Evolutionary conservation across 2,797 vertebrate species (phyloP), one percentile per base, ranked within the genome.

Genomic region (Bovichtus diacanthus): DNA sequence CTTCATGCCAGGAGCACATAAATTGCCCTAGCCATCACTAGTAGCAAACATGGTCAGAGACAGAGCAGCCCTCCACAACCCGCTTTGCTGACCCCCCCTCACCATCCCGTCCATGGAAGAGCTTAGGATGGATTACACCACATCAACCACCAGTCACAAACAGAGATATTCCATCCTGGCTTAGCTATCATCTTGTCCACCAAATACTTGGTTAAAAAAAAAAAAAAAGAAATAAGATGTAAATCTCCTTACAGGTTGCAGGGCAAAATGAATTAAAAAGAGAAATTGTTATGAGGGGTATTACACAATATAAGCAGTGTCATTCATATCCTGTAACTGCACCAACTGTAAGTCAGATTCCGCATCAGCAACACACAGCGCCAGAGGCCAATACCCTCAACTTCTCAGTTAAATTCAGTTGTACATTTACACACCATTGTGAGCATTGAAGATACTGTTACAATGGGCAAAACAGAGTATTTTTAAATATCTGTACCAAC

Each of bases 41-140:
- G 23, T 47, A 29, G 44, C 55, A 2, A 65, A 25, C 67, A 21
- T 1, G 13, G 60, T 67, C 74, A 60, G 65, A 79, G 58, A 61
- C 60, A 65, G 19, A 81, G 44, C 18, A 70, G 70, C 27, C 53
- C 34, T 76, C 56, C 41, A 51, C 61, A 63, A 5, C 44, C 66
- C 55, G 73, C 76, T 77, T 49, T 55, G 53, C 72, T 65, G 53
- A 67, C 56, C 68, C 69, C 61, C 56, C 63, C 51, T 61, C 63
- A 80, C 76, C 49, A 25, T 61, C 76, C 80, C 65, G 49, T 55
- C 70, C 74, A 75, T 53, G 62, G 74, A 82, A 18, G 72, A 82
- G 83, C 91, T 93, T 93, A 93, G 86, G 74, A 65, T 91, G 91
- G 93, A 93, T 94, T 93, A 93, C 88, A 82, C 84, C 76, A 88